phyloP scores from a whole-genome alignment of 92 coral and sea anemone species.

The Anthopleura xanthogrammica region DNA sequence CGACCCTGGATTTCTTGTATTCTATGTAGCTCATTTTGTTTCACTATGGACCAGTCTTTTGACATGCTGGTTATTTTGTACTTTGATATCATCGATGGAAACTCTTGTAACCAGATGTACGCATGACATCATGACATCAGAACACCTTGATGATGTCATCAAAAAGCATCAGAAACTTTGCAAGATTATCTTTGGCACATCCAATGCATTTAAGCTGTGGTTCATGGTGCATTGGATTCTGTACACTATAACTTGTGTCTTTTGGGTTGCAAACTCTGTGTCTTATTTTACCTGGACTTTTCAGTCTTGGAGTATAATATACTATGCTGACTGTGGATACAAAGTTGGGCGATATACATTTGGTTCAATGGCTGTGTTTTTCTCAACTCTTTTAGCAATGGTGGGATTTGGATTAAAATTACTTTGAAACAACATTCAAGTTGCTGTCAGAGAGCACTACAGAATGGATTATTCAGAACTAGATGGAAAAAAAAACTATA shows the following conservation, averaged over 20 bases:
- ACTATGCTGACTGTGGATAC: conserved; percentile 58
- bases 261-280: conserved; percentile 42
- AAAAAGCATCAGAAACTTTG: conserved; percentile 54
- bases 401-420: conserved; percentile 51
- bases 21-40: background rate
- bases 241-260: conserved; percentile 44
- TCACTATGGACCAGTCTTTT: conserved; percentile 51
- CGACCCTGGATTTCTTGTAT: background rate
- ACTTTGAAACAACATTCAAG: background rate
- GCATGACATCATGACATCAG: background rate
- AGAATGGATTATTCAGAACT: too few species aligned
- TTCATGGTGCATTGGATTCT: conserved; percentile 62
- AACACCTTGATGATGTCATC: conserved; percentile 51
- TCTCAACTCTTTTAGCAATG: conserved; percentile 63
- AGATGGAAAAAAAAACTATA: too few species aligned
- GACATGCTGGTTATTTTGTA: conserved; percentile 59
- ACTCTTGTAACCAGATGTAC: background rate
- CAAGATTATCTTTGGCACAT: conserved; percentile 43
- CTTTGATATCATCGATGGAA: conserved; percentile 11
- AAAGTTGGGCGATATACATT: conserved; percentile 53
- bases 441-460: background rate
- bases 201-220: conserved; percentile 55
- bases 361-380: conserved; percentile 65
- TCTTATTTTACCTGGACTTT: background rate
- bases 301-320: conserved; percentile 18